phyloP scores from a whole-genome alignment of 2,113 vertebrate species.

The Hemicordylus capensis region DNA sequence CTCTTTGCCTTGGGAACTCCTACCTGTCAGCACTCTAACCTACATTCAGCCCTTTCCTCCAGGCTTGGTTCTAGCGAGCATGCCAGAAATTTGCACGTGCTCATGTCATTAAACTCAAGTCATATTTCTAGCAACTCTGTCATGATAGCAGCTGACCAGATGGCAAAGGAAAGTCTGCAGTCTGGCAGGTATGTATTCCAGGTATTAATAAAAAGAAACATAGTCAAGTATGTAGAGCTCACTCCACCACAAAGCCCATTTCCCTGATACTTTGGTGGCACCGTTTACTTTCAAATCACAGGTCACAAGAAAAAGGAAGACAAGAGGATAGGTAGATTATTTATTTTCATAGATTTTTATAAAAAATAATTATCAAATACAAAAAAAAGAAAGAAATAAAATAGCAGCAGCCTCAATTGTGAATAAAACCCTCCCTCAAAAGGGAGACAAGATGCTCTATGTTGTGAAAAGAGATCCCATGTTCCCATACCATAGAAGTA shows the following conservation, averaged over 20 bases:
- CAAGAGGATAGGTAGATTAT: conserved; percentile 66
- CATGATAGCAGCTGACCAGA: neutral
- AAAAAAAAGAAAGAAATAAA: conserved; percentile 68
- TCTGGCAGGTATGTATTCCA: neutral
- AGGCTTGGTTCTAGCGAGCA: neutral
- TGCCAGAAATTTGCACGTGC: neutral
- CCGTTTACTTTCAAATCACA: neutral
- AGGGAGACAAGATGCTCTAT: conserved; percentile 60
- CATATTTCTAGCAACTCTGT: neutral
- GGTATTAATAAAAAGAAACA: neutral
- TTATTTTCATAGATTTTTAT: conserved; percentile 76
- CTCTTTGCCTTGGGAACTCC: neutral
- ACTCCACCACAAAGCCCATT: neutral
- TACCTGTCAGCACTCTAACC: neutral
- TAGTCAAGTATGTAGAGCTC: neutral
- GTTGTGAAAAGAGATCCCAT: conserved; percentile 56
- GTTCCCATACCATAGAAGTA: conserved; percentile 33
- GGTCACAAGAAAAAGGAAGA: conserved; percentile 29
- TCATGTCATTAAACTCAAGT: neutral
- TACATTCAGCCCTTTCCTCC: neutral
- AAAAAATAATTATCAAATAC: conserved; percentile 79
- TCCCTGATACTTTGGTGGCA: neutral
- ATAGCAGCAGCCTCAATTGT: conserved; percentile 71
- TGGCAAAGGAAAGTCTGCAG: neutral
- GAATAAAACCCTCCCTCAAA: conserved; percentile 60